Evolutionary conservation across 1,140 invertebrate species (phyloP).

Genomic region (Zaprionus lachaisei): DNA sequence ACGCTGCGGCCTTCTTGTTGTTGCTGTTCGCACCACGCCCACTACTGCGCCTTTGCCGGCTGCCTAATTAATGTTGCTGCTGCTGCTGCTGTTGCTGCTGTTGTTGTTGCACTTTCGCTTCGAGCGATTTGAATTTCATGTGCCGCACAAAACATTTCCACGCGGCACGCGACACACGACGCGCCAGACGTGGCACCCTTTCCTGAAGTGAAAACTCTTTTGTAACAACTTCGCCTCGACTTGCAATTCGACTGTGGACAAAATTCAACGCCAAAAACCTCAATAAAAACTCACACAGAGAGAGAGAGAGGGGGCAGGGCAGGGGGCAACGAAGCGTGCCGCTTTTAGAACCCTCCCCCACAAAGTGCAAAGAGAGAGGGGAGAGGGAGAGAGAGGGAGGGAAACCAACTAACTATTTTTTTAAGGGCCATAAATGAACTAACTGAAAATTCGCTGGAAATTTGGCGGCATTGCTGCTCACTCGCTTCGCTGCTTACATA

Average conservation of each 20-base stretch:
- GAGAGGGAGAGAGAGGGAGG: not conserved
- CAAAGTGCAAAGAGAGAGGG: not conserved
- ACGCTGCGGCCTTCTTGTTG: constrained; percentile 25
- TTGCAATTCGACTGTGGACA: not conserved
- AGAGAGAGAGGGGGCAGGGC: not conserved
- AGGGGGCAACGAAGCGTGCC: not conserved
- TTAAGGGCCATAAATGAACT: not conserved
- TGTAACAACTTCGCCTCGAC: constrained; percentile 1
- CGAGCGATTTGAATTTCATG: constrained; percentile 47
- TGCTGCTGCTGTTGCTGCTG: constrained; percentile 45
- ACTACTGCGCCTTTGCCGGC: constrained; percentile 26
- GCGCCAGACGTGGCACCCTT: constrained; percentile 23
- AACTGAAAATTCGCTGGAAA: constrained; percentile 3
- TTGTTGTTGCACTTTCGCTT: constrained; percentile 49
- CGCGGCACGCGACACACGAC: constrained; percentile 52
- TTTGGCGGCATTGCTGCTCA: not conserved
- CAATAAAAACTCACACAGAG: not conserved
- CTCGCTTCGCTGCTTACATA: constrained; percentile 2
- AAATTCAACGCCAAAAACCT: not conserved
- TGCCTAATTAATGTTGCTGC: constrained; percentile 51
- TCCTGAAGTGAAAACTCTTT: constrained; percentile 15
- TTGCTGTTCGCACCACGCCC: not conserved
- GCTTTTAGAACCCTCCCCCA: not conserved
- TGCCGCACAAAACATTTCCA: constrained; percentile 47
- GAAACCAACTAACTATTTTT: not conserved